Evolutionary conservation across 2,888 invertebrate genomes (phyloP).

Genomic region (Trissoscelio sp.): DNA sequence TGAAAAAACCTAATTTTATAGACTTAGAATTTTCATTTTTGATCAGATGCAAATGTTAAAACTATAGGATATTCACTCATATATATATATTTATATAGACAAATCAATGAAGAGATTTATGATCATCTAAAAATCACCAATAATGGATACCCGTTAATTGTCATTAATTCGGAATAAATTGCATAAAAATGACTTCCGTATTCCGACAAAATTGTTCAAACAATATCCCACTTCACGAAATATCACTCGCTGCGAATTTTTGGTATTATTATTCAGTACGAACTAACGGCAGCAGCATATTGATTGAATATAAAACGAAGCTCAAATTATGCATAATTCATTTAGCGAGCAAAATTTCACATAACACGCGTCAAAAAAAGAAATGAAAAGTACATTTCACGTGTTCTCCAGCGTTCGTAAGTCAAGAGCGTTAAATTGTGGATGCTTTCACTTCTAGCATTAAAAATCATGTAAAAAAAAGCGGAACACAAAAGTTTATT

Average conservation of each 20-base stretch:
- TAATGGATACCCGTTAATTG: too few relatives aligned
- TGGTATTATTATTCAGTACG: constrained; percentile 28
- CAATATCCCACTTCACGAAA: constrained; percentile 8
- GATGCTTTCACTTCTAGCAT: constrained; percentile 3
- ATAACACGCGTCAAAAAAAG: constrained; percentile 2
- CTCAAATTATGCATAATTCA: constrained; percentile 82
- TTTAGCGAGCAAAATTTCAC: constrained; percentile 73
- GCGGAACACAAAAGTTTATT: too few relatives aligned
- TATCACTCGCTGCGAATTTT: constrained; percentile 29
- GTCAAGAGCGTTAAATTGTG: neutral
- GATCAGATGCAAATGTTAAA: too few relatives aligned
- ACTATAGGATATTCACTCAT: too few relatives aligned
- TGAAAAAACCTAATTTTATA: too few relatives aligned
- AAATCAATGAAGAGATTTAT: too few relatives aligned
- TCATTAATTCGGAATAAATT: too few relatives aligned
- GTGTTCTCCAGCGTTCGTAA: neutral
- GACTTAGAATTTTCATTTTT: too few relatives aligned
- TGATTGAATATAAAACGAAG: constrained; percentile 82
- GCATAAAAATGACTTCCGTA: neutral
- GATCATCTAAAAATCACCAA: too few relatives aligned
- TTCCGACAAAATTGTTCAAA: constrained; percentile 4
- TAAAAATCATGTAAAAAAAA: too few relatives aligned
- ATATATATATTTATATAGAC: too few relatives aligned
- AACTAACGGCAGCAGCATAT: constrained; percentile 59
- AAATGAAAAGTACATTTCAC: neutral